A percentile compares a stretch with the other conserved stretches of the same genome.
Conservation (phyloP, 2,888 invertebrate genomes). For the Ormyrus thymus region DNA sequence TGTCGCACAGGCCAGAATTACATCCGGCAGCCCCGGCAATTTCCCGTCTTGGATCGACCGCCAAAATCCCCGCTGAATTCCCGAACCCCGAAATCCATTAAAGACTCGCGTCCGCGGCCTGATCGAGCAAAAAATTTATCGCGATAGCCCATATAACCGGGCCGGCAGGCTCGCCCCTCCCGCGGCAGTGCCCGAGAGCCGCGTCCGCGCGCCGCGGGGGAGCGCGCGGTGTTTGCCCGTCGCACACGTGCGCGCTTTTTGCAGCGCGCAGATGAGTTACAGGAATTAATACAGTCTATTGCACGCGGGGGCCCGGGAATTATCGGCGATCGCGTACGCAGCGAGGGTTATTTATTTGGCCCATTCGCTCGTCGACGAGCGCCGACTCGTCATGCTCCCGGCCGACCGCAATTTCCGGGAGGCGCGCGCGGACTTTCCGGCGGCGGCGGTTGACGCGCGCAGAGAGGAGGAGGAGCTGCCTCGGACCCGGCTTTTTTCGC, state of each 20-base stretch:
- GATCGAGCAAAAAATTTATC: no score
- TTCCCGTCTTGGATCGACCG: no score
- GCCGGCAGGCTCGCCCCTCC: background rate
- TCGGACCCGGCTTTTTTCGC: background rate
- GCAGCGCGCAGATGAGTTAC: background rate
- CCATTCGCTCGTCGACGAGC: slow-evolving; percentile 10
- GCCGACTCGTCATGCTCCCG: slow-evolving; percentile 28
- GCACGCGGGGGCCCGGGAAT: background rate
- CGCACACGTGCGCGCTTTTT: no score
- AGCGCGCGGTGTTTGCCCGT: no score
- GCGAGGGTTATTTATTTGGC: slow-evolving; percentile 37
- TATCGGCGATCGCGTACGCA: no score
- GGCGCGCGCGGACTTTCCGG: background rate
- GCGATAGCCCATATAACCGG: no score
- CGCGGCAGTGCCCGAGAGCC: background rate
- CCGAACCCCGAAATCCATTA: no score
- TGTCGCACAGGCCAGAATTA: no score
- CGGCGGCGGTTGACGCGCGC: background rate
- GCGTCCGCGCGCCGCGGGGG: background rate
- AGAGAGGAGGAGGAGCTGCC: background rate
- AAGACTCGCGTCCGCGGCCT: no score
- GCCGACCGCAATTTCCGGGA: slow-evolving; percentile 47
- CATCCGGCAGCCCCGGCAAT: no score
- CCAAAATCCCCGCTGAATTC: no score
- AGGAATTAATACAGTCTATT: slow-evolving; percentile 34